Evolutionary conservation across 2,797 vertebrate genomes (phyloP).

Genomic region (Yasuhikotakia modesta): DNA sequence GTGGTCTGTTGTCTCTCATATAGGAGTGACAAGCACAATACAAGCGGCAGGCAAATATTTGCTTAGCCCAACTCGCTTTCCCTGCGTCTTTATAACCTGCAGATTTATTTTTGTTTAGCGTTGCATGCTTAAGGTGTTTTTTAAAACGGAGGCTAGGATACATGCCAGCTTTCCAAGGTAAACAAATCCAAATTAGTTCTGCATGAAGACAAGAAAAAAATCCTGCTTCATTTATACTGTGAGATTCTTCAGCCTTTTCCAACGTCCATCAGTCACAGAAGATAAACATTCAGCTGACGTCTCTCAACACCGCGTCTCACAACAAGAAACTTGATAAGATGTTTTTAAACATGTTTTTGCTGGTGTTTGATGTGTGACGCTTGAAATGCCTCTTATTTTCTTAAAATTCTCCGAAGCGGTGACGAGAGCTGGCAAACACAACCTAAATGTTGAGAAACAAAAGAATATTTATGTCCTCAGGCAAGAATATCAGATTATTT

Average conservation of each 20-base stretch:
- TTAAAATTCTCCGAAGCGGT: conserved; percentile 1
- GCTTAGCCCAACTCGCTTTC: no score
- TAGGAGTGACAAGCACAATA: neutral
- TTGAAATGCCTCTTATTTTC: conserved; percentile 11
- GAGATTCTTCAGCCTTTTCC: no score
- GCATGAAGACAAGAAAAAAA: conserved; percentile 8
- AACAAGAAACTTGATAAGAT: conserved; percentile 24
- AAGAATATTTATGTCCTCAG: conserved; percentile 5
- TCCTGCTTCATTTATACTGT: conserved; percentile 4
- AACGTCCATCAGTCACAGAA: conserved; percentile 21
- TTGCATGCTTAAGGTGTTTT: neutral
- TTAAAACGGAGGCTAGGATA: neutral
- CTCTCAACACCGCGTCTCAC: conserved; percentile 12
- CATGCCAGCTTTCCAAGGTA: neutral
- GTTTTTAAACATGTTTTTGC: conserved; percentile 26
- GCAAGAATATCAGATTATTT: conserved; percentile 1
- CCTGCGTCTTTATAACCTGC: neutral
- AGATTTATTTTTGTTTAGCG: neutral
- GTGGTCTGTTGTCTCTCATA: neutral
- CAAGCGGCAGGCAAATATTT: no score
- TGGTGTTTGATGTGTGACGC: conserved; percentile 3
- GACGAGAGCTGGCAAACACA: conserved; percentile 17
- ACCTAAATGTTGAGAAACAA: conserved; percentile 12
- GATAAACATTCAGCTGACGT: conserved; percentile 35
- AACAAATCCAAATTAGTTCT: neutral